phyloP scores from a whole-genome alignment of 2,113 vertebrate genomes.

The Ctenodactylus gundi region DNA sequence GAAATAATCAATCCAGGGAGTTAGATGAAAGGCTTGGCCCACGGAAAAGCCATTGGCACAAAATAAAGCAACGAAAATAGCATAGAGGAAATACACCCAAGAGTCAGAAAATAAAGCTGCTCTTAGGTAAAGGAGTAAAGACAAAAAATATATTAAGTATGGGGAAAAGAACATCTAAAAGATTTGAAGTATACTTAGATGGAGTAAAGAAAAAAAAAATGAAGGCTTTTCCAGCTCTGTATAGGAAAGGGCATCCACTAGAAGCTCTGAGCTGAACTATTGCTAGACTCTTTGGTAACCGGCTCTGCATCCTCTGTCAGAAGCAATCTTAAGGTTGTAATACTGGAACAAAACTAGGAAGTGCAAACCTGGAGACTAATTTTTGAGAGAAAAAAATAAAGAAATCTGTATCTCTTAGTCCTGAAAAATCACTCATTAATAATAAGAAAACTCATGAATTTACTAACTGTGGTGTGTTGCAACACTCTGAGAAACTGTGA shows the following conservation, averaged over 20 bases:
- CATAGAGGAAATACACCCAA: not conserved
- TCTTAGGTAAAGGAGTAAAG: not conserved
- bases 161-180: not conserved
- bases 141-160: not conserved
- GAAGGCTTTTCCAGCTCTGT: not conserved
- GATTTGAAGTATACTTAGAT: not conserved
- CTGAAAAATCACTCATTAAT: conserved; percentile 20
- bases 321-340: not conserved
- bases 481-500: not conserved
- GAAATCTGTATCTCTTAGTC: conserved; percentile 1
- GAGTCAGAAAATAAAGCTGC: not conserved
- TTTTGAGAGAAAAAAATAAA: conserved; percentile 42
- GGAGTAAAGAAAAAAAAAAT: not conserved
- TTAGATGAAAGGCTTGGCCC: not conserved
- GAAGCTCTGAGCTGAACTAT: not conserved
- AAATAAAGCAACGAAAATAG: not conserved
- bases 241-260: not conserved
- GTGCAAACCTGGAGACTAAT: not conserved
- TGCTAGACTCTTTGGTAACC: not conserved
- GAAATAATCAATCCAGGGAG: not conserved
- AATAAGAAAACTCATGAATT: conserved; percentile 16
- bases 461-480: not conserved
- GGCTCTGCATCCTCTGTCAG: conserved; percentile 15
- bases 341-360: not conserved
- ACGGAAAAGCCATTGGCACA: not conserved